phyloP scores from a whole-genome alignment of 2,113 vertebrate species.

The Tauraco erythrolophus region DNA sequence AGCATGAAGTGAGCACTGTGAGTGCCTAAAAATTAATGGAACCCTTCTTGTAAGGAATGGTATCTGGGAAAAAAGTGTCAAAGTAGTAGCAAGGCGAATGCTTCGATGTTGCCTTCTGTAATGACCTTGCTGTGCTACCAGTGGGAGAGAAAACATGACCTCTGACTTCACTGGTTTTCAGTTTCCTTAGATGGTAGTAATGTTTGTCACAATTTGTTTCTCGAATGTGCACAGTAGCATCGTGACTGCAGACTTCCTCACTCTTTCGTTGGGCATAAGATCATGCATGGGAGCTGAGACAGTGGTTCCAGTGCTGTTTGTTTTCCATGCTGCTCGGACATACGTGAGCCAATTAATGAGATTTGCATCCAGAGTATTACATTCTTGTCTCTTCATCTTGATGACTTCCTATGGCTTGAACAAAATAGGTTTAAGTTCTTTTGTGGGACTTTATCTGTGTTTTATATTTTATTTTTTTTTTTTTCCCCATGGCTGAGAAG shows the following conservation, averaged over 20 bases:
- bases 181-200: background rate
- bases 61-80: background rate
- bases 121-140: background rate
- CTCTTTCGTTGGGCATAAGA: background rate
- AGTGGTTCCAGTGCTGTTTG: background rate
- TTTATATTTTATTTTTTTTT: too few species aligned
- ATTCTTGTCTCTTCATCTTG: background rate
- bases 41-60: background rate
- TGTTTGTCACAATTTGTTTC: background rate
- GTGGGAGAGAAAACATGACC: background rate
- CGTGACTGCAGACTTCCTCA: background rate
- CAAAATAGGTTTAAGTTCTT: background rate
- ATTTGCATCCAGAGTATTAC: background rate
- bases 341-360: background rate
- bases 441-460: background rate
- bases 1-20: background rate
- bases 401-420: background rate
- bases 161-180: background rate
- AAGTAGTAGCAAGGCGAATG: background rate
- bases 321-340: background rate
- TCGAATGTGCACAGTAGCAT: background rate
- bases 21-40: background rate
- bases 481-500: background rate
- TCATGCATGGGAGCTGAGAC: background rate
- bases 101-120: background rate